Conservation (phyloP, 2,888 invertebrate species). For the Chydorus sphaericus region DNA sequence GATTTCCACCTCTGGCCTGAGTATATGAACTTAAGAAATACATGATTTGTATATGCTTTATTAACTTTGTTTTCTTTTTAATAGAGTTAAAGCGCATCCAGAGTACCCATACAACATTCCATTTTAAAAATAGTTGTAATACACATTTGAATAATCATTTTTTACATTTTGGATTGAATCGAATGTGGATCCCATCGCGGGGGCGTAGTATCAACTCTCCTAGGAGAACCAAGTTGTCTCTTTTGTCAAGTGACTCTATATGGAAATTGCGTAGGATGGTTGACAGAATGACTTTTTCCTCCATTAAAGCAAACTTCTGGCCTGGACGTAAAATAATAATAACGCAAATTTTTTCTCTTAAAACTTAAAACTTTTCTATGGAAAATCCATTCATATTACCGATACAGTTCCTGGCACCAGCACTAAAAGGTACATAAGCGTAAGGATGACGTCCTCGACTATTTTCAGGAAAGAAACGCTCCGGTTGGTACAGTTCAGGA, state of each 20-base stretch:
- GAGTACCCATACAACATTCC: no score
- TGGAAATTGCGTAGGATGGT: constrained; percentile 30
- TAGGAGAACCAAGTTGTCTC: constrained; percentile 31
- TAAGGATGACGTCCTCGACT: constrained; percentile 28
- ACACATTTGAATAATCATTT: no score
- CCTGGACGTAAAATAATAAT: constrained; percentile 14
- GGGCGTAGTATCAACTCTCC: constrained; percentile 34
- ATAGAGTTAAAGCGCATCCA: no score
- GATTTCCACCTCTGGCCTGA: no score
- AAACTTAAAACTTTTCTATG: no score
- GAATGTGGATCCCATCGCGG: constrained; percentile 25
- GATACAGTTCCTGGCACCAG: constrained; percentile 28
- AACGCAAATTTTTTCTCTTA: not conserved
- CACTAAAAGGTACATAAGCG: constrained; percentile 33
- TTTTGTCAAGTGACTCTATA: constrained; percentile 29
- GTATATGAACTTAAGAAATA: no score
- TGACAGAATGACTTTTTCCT: constrained; percentile 30
- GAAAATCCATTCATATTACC: constrained; percentile 8
- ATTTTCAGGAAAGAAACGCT: constrained; percentile 34
- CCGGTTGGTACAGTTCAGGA: constrained; percentile 37
- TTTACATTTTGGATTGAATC: constrained; percentile 20
- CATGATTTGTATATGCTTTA: no score
- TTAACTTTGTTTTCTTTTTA: no score
- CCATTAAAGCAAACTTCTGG: constrained; percentile 29
- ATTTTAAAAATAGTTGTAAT: no score